Base-by-base conservation (phyloP, 2,888 invertebrate species). In the Poecilobothrus nobilitatus region DNA sequence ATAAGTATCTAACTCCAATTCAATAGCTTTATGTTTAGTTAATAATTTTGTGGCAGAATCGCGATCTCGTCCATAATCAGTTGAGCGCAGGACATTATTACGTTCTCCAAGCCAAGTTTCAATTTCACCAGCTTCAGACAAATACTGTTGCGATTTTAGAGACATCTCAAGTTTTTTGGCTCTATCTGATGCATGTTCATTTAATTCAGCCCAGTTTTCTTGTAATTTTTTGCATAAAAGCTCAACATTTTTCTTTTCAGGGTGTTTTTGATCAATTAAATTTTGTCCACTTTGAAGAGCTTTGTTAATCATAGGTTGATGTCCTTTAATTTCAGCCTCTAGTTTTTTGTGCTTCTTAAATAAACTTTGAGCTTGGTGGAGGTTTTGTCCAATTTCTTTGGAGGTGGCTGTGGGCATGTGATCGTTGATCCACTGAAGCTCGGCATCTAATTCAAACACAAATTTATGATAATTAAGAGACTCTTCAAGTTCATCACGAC, bases 341-440 rank as follows among this genome's bases (percentile, higher is more conserved):
- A 98, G 84, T 83, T 98, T 96, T 81, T 89, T 92, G 81, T 97
- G 97, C 79, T 97, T 97, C 84, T 97, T 97, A 78, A 91, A 86
- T 70, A 93, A 86, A 20, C 91, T 93, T 79, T 97, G 95, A 0
- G 96, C 95, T 76, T 96, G 95, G 76, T 95, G 91, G 63, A 98
- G 84, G 81, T 93, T 96, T 68, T 90, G 88, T 0, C 95, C 95
- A 33, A 91, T 83, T 37, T 86, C 85, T 18, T 88, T 88, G 0
- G 93, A 91, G 0, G 88, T 85, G 0, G 94, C 95, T 0, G 90
- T 86, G 0, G 93, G 91, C 73, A 90, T 80, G 71, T 95, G 93
- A 80, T 97, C 97, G 62, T 90, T 89, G 73, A 98, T 92, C 98
- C 98, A 99, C 78, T 94, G 95, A 75, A 95, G 84, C 79, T 99